Evolutionary conservation across 2,888 invertebrate species (phyloP).

Genomic region (Gymnocheta viridis): DNA sequence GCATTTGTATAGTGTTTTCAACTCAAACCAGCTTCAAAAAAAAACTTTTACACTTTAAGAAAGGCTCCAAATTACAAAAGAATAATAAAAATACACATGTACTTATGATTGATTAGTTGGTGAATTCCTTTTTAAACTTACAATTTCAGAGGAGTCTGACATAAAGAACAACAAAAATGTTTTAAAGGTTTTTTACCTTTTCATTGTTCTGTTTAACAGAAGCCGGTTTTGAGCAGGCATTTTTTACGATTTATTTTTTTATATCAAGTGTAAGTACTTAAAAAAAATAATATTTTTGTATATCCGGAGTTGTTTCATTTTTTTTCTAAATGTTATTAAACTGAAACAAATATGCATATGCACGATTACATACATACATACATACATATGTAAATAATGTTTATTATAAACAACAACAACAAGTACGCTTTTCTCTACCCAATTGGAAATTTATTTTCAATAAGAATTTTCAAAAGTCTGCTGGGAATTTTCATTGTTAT

Average conservation of each 20-base stretch:
- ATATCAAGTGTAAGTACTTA: slow-evolving; percentile 7
- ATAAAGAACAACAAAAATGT: slow-evolving; percentile 10
- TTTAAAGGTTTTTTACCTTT: slow-evolving; percentile 38
- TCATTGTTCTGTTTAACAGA: slow-evolving; percentile 23
- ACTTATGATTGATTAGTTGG: slow-evolving; percentile 62
- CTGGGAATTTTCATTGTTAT: not conserved
- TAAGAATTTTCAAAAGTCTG: not conserved
- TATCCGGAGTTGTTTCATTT: slow-evolving; percentile 35
- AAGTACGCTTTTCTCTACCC: not conserved
- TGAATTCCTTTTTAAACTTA: slow-evolving; percentile 40
- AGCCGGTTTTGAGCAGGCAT: slow-evolving; percentile 26
- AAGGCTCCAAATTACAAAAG: not conserved
- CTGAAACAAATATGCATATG: not conserved
- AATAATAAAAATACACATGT: slow-evolving; percentile 4
- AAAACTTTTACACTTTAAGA: too few relatives aligned
- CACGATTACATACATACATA: too few relatives aligned
- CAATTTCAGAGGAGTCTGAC: slow-evolving; percentile 14
- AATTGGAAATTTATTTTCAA: slow-evolving; percentile 18
- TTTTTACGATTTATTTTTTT: slow-evolving; percentile 10
- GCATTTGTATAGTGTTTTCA: too few relatives aligned
- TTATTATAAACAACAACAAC: not conserved
- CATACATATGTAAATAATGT: too few relatives aligned
- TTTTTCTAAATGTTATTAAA: not conserved
- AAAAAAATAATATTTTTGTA: slow-evolving; percentile 28
- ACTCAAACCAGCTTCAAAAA: too few relatives aligned